Base-by-base conservation (phyloP, 2,797 vertebrate species). In the Merluccius polli region DNA sequence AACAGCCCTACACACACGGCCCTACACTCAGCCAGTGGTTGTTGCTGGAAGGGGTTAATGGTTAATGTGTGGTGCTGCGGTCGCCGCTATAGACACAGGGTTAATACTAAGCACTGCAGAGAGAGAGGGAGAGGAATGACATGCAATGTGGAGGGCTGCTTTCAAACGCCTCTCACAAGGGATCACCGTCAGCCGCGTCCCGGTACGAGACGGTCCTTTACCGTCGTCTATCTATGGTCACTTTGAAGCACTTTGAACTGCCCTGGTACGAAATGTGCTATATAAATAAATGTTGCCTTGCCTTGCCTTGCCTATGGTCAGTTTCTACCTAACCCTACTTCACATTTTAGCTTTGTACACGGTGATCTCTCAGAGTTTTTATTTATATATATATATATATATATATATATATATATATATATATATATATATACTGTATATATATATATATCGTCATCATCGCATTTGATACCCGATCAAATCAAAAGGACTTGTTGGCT, bases 401-500 rank as follows among this genome's bases (percentile, higher is more conserved):
- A n/a, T n/a, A n/a, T n/a, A n/a, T n/a, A n/a, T n/a, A n/a, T n/a
- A n/a, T n/a, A n/a, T n/a, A n/a, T n/a, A n/a, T n/a, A n/a, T n/a
- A n/a, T n/a, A n/a, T n/a, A n/a, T n/a, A n/a, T n/a, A n/a, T n/a
- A n/a, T n/a, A n/a, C n/a, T n/a, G n/a, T n/a, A n/a, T n/a, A n/a
- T n/a, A n/a, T n/a, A n/a, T n/a, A n/a, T n/a, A n/a, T n/a, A n/a
- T n/a, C n/a, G n/a, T 7, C 44, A n/a, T 59, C 52, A 59, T 59
- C 52, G 21, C 52, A 59, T 59, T 59, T 59, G 52, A 59, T 59
- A 59, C 24, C 52, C 52, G 52, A 72, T 35, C 52, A 59, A 59
- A 59, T 24, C 52, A 59, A 59, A 59, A 59, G 52, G 52, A 59
- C 52, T 59, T 21, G 38, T 41, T 41, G 38, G 38, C 38, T 41